Evolutionary conservation across 2,113 vertebrate species (phyloP), one percentile per base, ranked within the genome.

Genomic region (Ochotona princeps): DNA sequence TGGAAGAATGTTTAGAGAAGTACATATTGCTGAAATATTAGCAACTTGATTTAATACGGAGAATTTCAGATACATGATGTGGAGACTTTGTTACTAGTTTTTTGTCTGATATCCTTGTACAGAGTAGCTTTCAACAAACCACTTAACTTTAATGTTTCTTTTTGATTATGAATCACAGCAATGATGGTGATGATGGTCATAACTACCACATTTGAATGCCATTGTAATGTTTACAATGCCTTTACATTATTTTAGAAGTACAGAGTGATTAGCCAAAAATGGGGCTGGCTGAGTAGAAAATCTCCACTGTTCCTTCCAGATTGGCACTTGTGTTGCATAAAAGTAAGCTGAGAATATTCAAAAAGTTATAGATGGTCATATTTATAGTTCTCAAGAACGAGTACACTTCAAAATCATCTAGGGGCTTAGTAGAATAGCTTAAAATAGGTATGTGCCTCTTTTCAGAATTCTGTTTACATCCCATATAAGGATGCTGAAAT

Each of bases 1-100:
- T 51, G 54, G 7, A 5, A 95, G 73, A 82, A 65, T 1, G 51
- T n/a, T 69, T 38, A 63, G 11, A n/a, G 13, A 66, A 67, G 26
- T 57, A 9, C 9, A 12, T 38, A 49, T 89, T 69, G 67, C 4
- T 81, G 76, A 78, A 91, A n/a, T 57, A 86, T 30, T 12, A 49
- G 30, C 32, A 70, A 76, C 51, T 47, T 38, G 91, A 80, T 96
- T 94, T 95, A 95, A 90, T 92, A 25, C 21, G 81, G 82, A 60
- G 5, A 73, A 73, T 78, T 4, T 0, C 92, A 38, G 12, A 17
- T 57, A 60, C 67, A 2, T 12, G 69, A 66, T 84, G 21, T 51
- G 44, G 18, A 95, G 83, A 32, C 0, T 17, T 73, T 83, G 9
- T 76, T 93, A 90, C 35, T 8, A 89, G 28, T 26, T 17, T 6